Evolutionary conservation across 2,113 vertebrate species (phyloP), one percentile per base, ranked within the genome.

Genomic region (Xerus inauris): DNA sequence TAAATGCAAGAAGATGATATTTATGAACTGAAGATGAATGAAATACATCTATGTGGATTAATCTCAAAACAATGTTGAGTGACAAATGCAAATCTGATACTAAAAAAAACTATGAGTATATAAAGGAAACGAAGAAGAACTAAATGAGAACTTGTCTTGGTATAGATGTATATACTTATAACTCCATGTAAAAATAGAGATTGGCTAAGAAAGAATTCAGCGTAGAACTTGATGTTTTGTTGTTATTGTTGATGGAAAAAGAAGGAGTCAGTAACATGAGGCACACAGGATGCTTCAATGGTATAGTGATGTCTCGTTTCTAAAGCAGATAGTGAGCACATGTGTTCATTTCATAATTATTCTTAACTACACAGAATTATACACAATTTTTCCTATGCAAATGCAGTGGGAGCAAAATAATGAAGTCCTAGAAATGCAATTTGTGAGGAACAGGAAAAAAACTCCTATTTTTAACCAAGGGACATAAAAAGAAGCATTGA

Each of bases 351-450:
- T 93, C 13, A 11, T 54, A 75, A 75, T 91, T 72, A 92, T 54
- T 94, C n/a, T 59, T 93, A 89, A 38, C 11, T 62, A 40, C 89
- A 20, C 2, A 28, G 17, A 54, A 65, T 72, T 69, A 6, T 4
- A 32, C 59, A 26, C 54, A 40, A 8, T n/a, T 87, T 87, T 93
- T 83, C 71, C 88, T 93, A 96, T 45, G 5, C 38, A 77, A 91
- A 87, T 91, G n/a, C 79, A 90, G 49, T 69, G 85, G 28, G 17
- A 90, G 35, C 28, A 81, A 96, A 83, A 26, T 72, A 73, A 77
- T 89, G 45, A 72, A 87, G 38, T 89, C 67, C 42, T 95, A 45
- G 84, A 64, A 96, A 94, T 87, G 14, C 14, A 96, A n/a, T 77
- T 94, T 71, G 26, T 79, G 89, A 89, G 54, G 91, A 62, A 65